phyloP scores from a whole-genome alignment of 2,888 invertebrate genomes.

The Eupithecia pulchellata region DNA sequence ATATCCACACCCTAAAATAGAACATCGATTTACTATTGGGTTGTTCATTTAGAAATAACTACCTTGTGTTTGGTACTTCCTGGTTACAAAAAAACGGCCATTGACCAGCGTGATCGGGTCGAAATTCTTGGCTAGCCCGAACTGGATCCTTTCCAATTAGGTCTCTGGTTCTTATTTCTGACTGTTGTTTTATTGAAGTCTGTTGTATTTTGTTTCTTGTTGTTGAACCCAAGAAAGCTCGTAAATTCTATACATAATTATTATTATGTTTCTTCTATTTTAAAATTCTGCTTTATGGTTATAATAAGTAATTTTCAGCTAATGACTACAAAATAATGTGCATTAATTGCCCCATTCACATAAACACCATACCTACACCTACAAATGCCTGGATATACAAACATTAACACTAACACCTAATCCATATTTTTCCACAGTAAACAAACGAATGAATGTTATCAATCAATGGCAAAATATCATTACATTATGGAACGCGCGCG shows the following conservation, averaged over 20 bases:
- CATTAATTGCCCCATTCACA: background rate
- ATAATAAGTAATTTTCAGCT: too few species aligned
- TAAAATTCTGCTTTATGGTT: too few species aligned
- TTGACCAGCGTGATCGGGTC: conserved; percentile 35
- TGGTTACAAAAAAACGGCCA: conserved; percentile 34
- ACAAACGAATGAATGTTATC: conserved; percentile 13
- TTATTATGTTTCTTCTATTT: too few species aligned
- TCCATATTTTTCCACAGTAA: background rate
- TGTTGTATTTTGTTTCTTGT: conserved; percentile 2
- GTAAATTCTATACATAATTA: too few species aligned
- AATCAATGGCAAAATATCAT: background rate
- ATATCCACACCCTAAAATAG: too few species aligned
- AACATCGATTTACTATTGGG: background rate
- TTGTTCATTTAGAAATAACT: background rate
- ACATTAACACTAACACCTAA: background rate
- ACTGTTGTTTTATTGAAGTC: too few species aligned
- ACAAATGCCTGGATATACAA: background rate
- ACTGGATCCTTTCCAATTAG: conserved; percentile 45
- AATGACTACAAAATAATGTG: background rate
- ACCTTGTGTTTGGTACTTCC: conserved; percentile 11
- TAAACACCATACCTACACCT: too few species aligned
- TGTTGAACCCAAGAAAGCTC: background rate
- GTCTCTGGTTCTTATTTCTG: conserved; percentile 32
- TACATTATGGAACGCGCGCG: background rate
- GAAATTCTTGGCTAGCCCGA: conserved; percentile 35